Base-by-base conservation (phyloP, 2,797 vertebrate genomes). In the Trichosurus vulpecula region DNA sequence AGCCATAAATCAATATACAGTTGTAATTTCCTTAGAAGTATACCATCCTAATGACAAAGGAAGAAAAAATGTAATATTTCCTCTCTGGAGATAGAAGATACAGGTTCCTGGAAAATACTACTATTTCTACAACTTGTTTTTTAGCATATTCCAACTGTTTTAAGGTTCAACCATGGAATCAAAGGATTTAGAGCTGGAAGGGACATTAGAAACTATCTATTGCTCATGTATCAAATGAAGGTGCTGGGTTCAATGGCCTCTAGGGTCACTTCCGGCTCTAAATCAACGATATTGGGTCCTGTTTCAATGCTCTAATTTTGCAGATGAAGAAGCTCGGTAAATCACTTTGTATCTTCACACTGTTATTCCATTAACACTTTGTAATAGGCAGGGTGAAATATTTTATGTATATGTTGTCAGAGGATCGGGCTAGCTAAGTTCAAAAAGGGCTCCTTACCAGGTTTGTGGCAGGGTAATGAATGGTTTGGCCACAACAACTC, bases 111-210 rank as follows among this genome's bases (percentile, higher is more conserved):
- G 27, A 94, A 96, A 87, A 51, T 11, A 87, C 41, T 51, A 87
- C 90, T 91, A 61, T 91, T 94, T 93, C n/a, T 52, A 52, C 30
- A 92, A 95, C 94, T 19, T 94, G 91, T 27, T 56, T 52, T 19
- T 97, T 81, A 41, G 94, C 87, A 95, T 90, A 41, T 95, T 95
- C 90, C 96, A 96, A 94, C 2, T 93, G 19, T 95, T 94, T n/a
- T 41, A 94, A 95, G 53, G 74, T 52, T 61, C 61, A 93, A 96
- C 57, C 95, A 95, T 1, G 3, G 6, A 81, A 81, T 47, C 66
- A 41, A 81, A 81, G 74, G 41, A 87, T 47, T 47, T 87, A 87
- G 25, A 47, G 3, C 74, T 87, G 25, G 74, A 87, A 87, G 41
- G 41, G 74, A 11, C 74, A 87, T 87, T 51, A 87, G 25, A 51